Evolutionary conservation across 2,888 invertebrate genomes (phyloP), one percentile per base, ranked within the genome.

Genomic region (Zygaena filipendulae): DNA sequence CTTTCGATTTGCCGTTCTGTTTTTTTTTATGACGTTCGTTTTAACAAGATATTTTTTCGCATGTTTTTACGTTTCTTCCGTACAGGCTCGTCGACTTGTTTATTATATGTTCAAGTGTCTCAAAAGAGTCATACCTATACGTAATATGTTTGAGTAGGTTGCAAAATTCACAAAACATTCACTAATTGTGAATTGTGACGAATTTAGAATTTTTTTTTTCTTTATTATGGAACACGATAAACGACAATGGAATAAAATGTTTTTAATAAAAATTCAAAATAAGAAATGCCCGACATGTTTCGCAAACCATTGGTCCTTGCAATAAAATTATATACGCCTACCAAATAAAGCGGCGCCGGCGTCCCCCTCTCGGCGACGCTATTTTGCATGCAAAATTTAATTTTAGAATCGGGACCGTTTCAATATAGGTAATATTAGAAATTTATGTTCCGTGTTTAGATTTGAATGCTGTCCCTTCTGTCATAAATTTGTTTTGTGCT

Each of bases 291-390:
- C 49, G 52, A 54, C 59, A 59, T 67, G 68, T 71, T 69, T 68
- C 56, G 62, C 71, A 55, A 74, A 64, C 71, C 77, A 69, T 72
- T 72, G 75, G 77, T 62, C 75, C 62, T 59, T 45, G 68, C 68
- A 67, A 72, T 77, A 77, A 77, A 79, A 79, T 79, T 79, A 77
- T 79, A 74, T 72, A 79, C 79, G 79, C 79, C 79, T 77, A 66
- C 77, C 63, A 69, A 79, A 79, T 79, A 79, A 70, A 68, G 58
- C 58, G 53, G 42, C 53, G 47, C 48, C 56, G 55, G 62, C 61
- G 52, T 47, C 44, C 40, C 43, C 48, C 44, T 40, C 43, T 40
- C 40, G 53, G 46, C 57, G 52, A 38, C 60, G 56, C 44, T 59
- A 47, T 72, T 75, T 68, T 66, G 79, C 72, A 77, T 79, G 75